phyloP scores from a whole-genome alignment of 2,888 invertebrate species.

The Pomacea canaliculata region DNA sequence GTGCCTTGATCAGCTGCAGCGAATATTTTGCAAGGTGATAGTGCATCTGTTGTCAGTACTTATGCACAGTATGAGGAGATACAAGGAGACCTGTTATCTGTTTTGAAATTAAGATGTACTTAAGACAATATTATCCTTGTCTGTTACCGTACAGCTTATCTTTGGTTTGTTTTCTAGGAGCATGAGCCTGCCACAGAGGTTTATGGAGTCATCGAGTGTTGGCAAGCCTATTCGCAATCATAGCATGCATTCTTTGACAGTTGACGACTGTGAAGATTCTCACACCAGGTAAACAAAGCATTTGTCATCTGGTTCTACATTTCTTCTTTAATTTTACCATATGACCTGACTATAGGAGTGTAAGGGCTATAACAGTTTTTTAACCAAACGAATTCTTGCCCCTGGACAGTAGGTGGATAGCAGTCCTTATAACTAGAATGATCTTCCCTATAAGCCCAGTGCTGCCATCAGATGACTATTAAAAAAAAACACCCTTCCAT shows the following conservation, averaged over 20 bases:
- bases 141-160: neutral
- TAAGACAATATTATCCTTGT: too few relatives aligned
- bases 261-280: conserved; percentile 65
- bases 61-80: neutral
- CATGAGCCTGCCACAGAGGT: conserved; percentile 57
- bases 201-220: conserved; percentile 49
- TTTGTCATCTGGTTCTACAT: neutral
- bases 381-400: neutral
- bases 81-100: too few relatives aligned
- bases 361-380: neutral
- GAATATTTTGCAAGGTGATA: conserved; percentile 92
- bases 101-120: too few relatives aligned
- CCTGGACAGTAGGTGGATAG: neutral
- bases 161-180: conserved; percentile 24
- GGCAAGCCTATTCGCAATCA: conserved; percentile 58
- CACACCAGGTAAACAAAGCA: conserved; percentile 49
- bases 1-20: conserved; percentile 95
- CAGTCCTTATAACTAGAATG: neutral
- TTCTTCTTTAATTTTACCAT: neutral
- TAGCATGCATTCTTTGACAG: conserved; percentile 58
- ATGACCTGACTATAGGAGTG: too few relatives aligned
- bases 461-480: too few relatives aligned
- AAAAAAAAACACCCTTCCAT: too few relatives aligned
- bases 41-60: neutral
- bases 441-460: too few relatives aligned